Base-by-base conservation (phyloP, 1,140 invertebrate species). In the Pogonus chalceus region DNA sequence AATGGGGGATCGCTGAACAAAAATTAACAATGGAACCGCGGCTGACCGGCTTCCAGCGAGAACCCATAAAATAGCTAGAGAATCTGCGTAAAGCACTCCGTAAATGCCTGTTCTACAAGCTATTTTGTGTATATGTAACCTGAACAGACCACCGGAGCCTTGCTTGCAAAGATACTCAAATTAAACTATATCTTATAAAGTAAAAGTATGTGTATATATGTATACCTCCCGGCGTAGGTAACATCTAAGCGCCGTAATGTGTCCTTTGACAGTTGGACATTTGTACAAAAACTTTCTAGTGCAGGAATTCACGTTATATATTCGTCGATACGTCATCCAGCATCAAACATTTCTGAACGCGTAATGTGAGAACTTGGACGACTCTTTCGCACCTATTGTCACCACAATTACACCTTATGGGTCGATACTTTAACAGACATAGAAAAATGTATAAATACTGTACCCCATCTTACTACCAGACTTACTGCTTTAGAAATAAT, bases 371-470 rank as follows among this genome's bases (percentile, higher is more conserved):
- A 60, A 16, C 48, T 69, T 20, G 59, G 61, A 1, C 51, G 57
- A 26, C n/a, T 67, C 7, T 65, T 67, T 47, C 57, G 62, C 23
- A 58, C 57, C 0, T 62, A 63, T 35, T 65, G 62, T 49, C 18
- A 69, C 39, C 52, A 55, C 2, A 51, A 52, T 23, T 64, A 65
- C 43, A 54, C 55, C 0, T 20, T 51, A 9, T 64, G 64, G 60
- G 57, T 43, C 9, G 12, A 31, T 0, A 35, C 57, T 10, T 21
- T 67, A 7, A 14, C 23, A 7, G 52, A 55, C 10, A 60, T 67
- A 1, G 61, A 66, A 55, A 49, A 54, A 3, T 53, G 64, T 1
- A 65, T 70, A 24, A 74, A 73, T 57, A 61, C 61, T 3, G 59
- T 66, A 3, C 55, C 58, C 9, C 69, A 73, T 55, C 43, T 55